Base-by-base conservation (phyloP, 2,113 vertebrate species). In the Pachycephala philippinensis region DNA sequence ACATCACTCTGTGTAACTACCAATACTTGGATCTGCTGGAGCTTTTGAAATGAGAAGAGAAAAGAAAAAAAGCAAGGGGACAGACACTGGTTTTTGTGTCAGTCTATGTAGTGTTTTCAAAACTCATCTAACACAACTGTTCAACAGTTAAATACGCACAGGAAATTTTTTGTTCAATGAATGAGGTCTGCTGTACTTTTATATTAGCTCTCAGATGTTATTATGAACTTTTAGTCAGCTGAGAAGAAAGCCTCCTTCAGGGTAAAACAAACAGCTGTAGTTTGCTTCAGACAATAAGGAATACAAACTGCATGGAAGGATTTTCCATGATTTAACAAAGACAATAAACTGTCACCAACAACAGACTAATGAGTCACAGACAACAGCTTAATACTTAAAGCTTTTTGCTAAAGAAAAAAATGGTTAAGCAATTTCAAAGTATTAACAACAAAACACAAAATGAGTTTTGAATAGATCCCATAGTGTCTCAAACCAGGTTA, bases 261-360 rank as follows among this genome's bases (percentile, higher is more conserved):
- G 86, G 76, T 87, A 92, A 91, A 69, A 84, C 71, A 92, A 95
- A 78, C 79, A 83, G 75, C 54, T 23, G 14, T n/a, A 66, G 17
- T 56, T 87, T 81, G 24, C 37, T 78, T 93, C 76, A 93, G 83
- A 95, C 78, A 93, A 79, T 87, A 69, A 91, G 26, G 61, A 93
- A 82, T 53, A 81, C 16, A 81, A 93, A 90, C 47, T 37, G 68
- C 68, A 81, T 17, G 19, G 39, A 84, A 84, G 89, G 68, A 89
- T 87, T 92, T 95, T 92, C 93, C 75, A 33, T 56, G 11, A 90
- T 63, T 95, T 93, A 95, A 95, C 84, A 91, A 80, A 89, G 71
- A 77, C 45, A 75, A 42, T 54, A 76, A 83, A 65, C 47, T 54
- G 27, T 64, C 56, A 82, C 31, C 61, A 93, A 81, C 27, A 70